Percentiles rank a stretch among this genome's conserved stretches.
Evolutionary conservation across 2,113 vertebrate species (phyloP).

Genomic region (Clarias gariepinus): DNA sequence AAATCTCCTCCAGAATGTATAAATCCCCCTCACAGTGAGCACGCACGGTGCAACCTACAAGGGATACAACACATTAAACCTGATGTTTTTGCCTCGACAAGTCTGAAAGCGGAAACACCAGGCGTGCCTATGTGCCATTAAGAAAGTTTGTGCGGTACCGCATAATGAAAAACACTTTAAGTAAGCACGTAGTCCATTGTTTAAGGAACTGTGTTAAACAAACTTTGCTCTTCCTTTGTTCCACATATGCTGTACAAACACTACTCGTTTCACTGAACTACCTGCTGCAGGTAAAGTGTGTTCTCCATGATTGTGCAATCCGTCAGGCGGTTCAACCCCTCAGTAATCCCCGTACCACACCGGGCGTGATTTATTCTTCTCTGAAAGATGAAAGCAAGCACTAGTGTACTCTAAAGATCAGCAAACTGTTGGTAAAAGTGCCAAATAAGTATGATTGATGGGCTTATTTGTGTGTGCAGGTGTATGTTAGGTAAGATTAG

Average conservation of each 20-base stretch:
- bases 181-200: constrained; percentile 23
- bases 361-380: constrained; percentile 52
- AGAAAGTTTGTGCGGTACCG: constrained; percentile 30
- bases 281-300: constrained; percentile 47
- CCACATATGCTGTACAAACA: constrained; percentile 24
- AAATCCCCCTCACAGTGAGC: background rate
- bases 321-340: background rate
- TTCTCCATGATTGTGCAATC: constrained; percentile 36
- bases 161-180: constrained; percentile 23
- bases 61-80: constrained; percentile 41
- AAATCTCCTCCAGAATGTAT: constrained; percentile 27
- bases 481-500: constrained; percentile 3
- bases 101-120: constrained; percentile 44
- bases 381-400: constrained; percentile 50
- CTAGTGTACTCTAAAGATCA: constrained; percentile 43
- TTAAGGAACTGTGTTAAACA: constrained; percentile 23
- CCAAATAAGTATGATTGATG: constrained; percentile 46
- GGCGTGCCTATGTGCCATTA: constrained; percentile 39
- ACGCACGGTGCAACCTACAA: constrained; percentile 34
- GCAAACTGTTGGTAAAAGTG: constrained; percentile 37
- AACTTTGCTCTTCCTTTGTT: background rate
- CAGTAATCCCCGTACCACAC: constrained; percentile 33
- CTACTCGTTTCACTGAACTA: constrained; percentile 17
- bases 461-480: constrained; percentile 23
- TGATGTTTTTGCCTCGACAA: constrained; percentile 47